Evolutionary conservation across 2,113 vertebrate species (phyloP).

Genomic region (Heterochromis multidens): DNA sequence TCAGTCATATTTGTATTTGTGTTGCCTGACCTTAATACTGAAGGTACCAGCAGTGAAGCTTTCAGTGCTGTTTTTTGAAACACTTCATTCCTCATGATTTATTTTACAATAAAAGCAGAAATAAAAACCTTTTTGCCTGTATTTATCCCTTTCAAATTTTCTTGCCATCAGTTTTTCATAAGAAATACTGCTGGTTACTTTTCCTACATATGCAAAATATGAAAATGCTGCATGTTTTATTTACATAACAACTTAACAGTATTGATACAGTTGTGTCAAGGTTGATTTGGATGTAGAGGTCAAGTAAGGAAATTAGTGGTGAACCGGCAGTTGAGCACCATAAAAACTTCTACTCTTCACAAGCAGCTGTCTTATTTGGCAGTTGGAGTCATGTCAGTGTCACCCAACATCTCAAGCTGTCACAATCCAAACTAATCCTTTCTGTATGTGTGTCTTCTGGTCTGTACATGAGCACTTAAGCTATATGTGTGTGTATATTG

Average conservation of each 20-base stretch:
- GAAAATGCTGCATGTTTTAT: not conserved
- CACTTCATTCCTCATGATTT: not conserved
- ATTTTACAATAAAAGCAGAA: not conserved
- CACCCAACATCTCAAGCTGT: constrained; percentile 27
- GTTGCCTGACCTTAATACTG: not conserved
- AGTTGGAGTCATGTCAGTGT: constrained; percentile 11
- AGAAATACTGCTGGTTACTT: not conserved
- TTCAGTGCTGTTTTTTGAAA: not conserved
- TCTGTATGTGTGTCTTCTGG: constrained; percentile 5
- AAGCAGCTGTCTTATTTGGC: constrained; percentile 26
- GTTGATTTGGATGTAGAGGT: no score
- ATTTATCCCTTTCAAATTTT: not conserved
- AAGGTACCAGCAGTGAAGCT: not conserved
- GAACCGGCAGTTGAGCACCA: not conserved
- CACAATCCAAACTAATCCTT: constrained; percentile 56
- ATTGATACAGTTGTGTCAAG: not conserved
- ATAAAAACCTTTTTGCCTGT: not conserved
- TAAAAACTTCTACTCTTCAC: not conserved
- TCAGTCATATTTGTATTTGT: not conserved
- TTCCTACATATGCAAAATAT: not conserved
- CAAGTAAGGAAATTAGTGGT: not conserved
- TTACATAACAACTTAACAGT: not conserved
- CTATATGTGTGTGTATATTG: not conserved
- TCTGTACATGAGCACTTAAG: not conserved
- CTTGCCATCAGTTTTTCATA: not conserved